Evolutionary conservation across 1,140 invertebrate species (phyloP).

Genomic region (Muscidifurax raptorellus): DNA sequence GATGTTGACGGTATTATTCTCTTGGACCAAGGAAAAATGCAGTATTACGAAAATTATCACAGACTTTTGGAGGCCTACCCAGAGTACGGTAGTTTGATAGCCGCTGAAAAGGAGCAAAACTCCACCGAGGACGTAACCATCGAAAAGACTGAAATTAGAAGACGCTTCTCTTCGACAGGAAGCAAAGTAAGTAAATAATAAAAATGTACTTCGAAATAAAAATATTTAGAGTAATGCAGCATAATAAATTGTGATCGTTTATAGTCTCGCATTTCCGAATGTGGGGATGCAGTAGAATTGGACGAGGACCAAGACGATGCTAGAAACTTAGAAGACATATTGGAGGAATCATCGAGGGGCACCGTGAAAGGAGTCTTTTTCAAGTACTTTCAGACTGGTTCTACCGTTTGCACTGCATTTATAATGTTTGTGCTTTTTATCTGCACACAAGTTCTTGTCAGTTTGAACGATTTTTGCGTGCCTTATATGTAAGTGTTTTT

Average conservation of each 20-base stretch:
- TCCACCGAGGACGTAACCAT: conserved; percentile 64
- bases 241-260: neutral
- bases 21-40: conserved; percentile 81
- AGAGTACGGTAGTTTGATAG: conserved; percentile 66
- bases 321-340: conserved; percentile 73
- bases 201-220: neutral
- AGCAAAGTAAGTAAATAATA: conserved; percentile 61
- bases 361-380: conserved; percentile 80
- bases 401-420: conserved; percentile 76
- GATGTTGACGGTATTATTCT: conserved; percentile 87
- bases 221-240: conserved; percentile 25
- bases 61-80: conserved; percentile 74
- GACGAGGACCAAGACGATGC: conserved; percentile 79
- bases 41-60: conserved; percentile 75
- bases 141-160: conserved; percentile 58
- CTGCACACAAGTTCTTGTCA: conserved; percentile 79
- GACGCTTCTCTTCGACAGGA: conserved; percentile 68
- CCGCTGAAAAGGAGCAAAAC: conserved; percentile 63
- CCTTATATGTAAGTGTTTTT: conserved; percentile 77
- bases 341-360: conserved; percentile 78
- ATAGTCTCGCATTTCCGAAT: conserved; percentile 58
- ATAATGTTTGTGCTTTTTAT: conserved; percentile 76
- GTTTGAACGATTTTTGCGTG: conserved; percentile 82
- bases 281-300: conserved; percentile 65
- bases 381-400: conserved; percentile 79